A percentile compares a stretch with the other conserved stretches of the same genome.
These are phyloP conservation scores for Scylla paramamosain DNA, from an alignment of 1,140 invertebrate species.

Conservation along the genomic window DNA sequence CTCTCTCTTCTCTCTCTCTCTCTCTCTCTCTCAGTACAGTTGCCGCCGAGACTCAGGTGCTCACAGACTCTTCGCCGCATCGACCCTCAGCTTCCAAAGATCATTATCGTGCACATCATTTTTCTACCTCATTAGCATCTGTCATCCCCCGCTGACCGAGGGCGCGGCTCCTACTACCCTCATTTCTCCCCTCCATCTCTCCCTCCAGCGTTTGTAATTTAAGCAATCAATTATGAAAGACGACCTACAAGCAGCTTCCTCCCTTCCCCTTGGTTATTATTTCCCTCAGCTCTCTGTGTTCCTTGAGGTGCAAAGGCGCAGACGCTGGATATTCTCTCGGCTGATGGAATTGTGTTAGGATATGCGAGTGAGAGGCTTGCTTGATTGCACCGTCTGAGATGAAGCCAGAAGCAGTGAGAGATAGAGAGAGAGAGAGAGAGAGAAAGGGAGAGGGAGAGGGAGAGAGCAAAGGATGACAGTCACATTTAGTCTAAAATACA, in stretches of 20 bases:
- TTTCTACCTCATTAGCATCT: constrained; percentile 5
- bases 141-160: background rate
- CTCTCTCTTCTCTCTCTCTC: background rate
- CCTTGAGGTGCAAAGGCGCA: background rate
- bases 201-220: background rate
- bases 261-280: background rate
- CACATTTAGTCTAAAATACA: background rate
- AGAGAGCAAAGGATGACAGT: constrained; percentile 22
- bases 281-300: background rate
- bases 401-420: constrained; percentile 27
- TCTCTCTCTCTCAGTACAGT: background rate
- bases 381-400: background rate
- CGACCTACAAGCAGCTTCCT: background rate
- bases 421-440: constrained; percentile 53
- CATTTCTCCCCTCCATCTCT: background rate
- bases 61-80: background rate
- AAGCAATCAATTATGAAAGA: too few relatives aligned
- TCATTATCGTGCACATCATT: constrained; percentile 9
- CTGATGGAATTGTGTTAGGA: background rate
- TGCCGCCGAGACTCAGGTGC: too few relatives aligned
- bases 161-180: background rate
- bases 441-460: constrained; percentile 43
- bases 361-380: background rate
- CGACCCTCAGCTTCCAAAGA: background rate
- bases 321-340: background rate